phyloP scores from a whole-genome alignment of 2,888 invertebrate species.

The Magallana nippona region DNA sequence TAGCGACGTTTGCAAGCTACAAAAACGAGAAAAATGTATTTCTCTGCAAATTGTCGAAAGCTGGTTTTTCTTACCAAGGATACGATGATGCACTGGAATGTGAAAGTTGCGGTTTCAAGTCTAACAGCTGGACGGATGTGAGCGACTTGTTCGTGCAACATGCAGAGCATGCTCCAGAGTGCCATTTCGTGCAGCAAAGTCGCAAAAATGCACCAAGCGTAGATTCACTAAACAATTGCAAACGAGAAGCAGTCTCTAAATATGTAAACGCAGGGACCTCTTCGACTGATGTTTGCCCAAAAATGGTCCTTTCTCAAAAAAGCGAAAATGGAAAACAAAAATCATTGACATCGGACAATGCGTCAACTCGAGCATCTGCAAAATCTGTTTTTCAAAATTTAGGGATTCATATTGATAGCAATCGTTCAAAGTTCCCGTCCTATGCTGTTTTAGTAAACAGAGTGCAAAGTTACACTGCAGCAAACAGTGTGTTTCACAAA shows the following conservation, averaged over 20 bases:
- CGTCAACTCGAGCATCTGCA: not conserved
- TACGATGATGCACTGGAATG: not conserved
- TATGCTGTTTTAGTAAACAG: slow-evolving; percentile 2
- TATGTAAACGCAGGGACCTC: no score
- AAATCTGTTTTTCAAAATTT: not conserved
- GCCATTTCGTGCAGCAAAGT: not conserved
- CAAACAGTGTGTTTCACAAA: not conserved
- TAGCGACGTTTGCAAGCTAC: not conserved
- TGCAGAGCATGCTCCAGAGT: not conserved
- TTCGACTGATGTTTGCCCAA: no score
- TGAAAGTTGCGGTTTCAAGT: not conserved
- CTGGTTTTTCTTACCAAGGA: not conserved
- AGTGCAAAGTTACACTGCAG: slow-evolving; percentile 4
- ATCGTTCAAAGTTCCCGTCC: slow-evolving; percentile 1
- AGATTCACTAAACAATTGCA: no score
- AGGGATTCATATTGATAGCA: not conserved
- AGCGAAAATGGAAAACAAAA: no score
- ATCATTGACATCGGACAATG: not conserved
- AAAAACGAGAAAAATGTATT: slow-evolving; percentile 7
- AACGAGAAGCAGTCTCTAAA: no score
- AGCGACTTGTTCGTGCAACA: not conserved
- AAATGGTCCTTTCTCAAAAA: no score
- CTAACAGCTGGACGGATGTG: not conserved
- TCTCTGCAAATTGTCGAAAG: slow-evolving; percentile 9
- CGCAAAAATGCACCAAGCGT: not conserved